These are phyloP conservation scores for Anastrepha obliqua DNA, from an alignment of 1,140 invertebrate genomes.

Conservation along the genomic window DNA sequence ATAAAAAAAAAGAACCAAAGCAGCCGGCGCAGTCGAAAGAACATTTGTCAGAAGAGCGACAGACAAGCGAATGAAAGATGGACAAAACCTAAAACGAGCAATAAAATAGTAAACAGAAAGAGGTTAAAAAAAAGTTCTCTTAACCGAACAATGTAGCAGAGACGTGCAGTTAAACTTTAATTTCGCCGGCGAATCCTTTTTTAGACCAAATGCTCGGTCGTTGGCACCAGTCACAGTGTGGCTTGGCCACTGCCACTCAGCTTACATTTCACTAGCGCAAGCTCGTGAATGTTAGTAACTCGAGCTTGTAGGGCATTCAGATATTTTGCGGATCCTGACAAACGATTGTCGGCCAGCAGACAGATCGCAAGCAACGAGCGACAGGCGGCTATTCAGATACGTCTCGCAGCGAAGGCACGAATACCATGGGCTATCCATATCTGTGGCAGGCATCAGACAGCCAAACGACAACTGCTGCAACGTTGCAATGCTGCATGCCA, in stretches of 20 bases:
- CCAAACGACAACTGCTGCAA: constrained; percentile 12
- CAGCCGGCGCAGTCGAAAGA: neutral
- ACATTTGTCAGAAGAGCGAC: constrained; percentile 25
- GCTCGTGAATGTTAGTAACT: neutral
- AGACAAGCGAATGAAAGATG: neutral
- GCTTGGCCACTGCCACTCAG: neutral
- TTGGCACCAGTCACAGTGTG: neutral
- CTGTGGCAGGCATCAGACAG: constrained; percentile 34
- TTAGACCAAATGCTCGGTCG: neutral
- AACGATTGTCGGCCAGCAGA: constrained; percentile 15
- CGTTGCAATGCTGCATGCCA: neutral
- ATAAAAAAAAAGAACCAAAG: neutral
- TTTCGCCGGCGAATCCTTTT: constrained; percentile 31
- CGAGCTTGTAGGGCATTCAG: constrained; percentile 1
- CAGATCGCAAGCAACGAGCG: constrained; percentile 24
- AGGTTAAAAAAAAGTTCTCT: neutral
- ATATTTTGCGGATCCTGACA: constrained; percentile 25
- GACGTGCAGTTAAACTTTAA: neutral
- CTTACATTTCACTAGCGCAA: neutral
- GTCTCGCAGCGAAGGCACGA: neutral
- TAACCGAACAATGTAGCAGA: neutral
- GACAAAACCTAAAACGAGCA: neutral
- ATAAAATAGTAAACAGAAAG: neutral
- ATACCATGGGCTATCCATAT: neutral
- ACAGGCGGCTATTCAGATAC: neutral